phyloP scores from a whole-genome alignment of 1,140 invertebrate genomes.

The Laupala kohalensis region DNA sequence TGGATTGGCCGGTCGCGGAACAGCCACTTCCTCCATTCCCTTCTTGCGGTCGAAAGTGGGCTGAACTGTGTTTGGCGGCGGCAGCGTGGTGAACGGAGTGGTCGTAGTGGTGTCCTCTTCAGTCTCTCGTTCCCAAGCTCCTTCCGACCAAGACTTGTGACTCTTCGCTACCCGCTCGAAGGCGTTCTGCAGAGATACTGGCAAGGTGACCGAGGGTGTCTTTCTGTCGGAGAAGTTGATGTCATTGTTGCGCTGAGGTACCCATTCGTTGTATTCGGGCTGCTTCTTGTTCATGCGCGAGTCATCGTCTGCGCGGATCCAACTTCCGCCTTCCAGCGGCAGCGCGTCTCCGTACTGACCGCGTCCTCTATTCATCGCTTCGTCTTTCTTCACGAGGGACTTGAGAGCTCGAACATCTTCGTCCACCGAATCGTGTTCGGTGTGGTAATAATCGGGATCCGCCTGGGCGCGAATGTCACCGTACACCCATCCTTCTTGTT shows the following conservation, averaged over 20 bases:
- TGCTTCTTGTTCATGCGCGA: not conserved
- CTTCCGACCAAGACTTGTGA: too few species aligned
- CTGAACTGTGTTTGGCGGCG: conserved; percentile 16
- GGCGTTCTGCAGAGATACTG: not conserved
- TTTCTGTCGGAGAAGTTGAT: conserved; percentile 9
- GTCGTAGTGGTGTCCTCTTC: conserved; percentile 17
- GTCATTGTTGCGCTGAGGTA: not conserved
- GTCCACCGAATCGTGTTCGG: conserved; percentile 32
- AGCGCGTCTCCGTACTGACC: not conserved
- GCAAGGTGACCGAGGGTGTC: not conserved
- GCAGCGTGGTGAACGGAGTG: conserved; percentile 14
- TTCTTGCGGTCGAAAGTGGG: conserved; percentile 17
- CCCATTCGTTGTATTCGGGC: conserved; percentile 12
- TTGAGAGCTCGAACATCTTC: conserved; percentile 45
- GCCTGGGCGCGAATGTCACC: conserved; percentile 17
- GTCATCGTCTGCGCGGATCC: not conserved
- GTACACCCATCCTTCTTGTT: conserved; percentile 28
- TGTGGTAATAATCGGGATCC: conserved; percentile 16
- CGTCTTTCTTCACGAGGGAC: conserved; percentile 30
- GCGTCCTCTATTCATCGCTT: not conserved
- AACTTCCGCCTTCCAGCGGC: not conserved
- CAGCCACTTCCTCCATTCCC: conserved; percentile 45
- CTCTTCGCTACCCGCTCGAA: not conserved
- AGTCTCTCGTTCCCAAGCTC: conserved; percentile 18
- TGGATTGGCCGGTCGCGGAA: conserved; percentile 39